A percentile compares a stretch with the other conserved stretches of the same genome.
phyloP scores from a whole-genome alignment of 2,797 vertebrate genomes.

The Fratercula arctica region DNA sequence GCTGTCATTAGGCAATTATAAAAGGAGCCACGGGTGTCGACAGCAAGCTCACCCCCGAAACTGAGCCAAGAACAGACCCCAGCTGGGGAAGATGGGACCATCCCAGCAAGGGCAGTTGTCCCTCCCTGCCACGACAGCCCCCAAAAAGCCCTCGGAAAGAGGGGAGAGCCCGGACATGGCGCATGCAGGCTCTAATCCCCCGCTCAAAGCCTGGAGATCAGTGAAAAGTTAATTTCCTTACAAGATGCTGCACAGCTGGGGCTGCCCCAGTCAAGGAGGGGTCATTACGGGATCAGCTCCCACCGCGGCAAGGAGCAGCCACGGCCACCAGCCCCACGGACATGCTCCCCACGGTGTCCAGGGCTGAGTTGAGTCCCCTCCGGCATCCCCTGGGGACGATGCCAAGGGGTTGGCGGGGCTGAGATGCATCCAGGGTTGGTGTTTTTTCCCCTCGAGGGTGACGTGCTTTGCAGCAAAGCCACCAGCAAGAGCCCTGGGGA shows the following conservation, averaged over 20 bases:
- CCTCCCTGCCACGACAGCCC: not conserved
- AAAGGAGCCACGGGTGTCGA: not conserved
- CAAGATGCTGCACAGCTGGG: constrained; percentile 45
- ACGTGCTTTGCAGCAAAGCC: not conserved
- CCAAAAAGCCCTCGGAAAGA: not conserved
- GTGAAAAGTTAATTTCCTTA: constrained; percentile 64
- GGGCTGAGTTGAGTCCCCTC: not conserved
- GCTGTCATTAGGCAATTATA: not conserved
- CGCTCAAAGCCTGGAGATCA: not conserved
- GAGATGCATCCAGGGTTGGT: not conserved
- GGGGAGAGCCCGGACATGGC: rapidly evolving
- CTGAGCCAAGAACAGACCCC: not conserved
- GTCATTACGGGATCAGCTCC: constrained; percentile 15
- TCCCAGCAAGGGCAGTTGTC: not conserved
- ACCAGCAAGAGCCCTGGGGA: rapidly evolving
- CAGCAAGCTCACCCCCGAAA: rapidly evolving
- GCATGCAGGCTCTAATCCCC: not conserved
- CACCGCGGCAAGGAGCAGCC: rapidly evolving
- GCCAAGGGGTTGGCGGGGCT: rapidly evolving
- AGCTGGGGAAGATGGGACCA: rapidly evolving
- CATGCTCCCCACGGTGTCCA: rapidly evolving
- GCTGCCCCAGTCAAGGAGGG: not conserved
- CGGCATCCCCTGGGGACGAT: not conserved
- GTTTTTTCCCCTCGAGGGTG: not conserved
- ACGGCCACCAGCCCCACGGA: not conserved